phyloP scores from a whole-genome alignment of 1,140 invertebrate species.

The Cardiocondyla obscurior region DNA sequence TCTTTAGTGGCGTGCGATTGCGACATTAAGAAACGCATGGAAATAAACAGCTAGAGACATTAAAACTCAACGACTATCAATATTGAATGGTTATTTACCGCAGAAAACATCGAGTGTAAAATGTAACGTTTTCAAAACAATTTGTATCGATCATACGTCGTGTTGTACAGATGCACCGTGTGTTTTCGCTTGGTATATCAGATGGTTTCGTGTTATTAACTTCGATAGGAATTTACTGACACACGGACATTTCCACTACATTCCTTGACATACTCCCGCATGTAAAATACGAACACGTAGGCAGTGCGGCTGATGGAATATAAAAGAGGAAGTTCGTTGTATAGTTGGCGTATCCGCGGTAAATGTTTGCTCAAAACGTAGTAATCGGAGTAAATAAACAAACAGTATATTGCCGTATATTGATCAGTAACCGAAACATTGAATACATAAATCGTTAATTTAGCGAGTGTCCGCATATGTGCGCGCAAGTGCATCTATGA shows the following conservation, averaged over 20 bases:
- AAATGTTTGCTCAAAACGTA: slow-evolving; percentile 33
- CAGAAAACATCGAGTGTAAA: background rate
- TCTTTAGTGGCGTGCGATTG: background rate
- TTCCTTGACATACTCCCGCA: slow-evolving; percentile 11
- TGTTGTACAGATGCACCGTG: background rate
- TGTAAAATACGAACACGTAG: slow-evolving; percentile 7
- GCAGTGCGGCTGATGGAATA: slow-evolving; percentile 35
- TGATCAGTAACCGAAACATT: slow-evolving; percentile 45
- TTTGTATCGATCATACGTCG: background rate
- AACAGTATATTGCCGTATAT: slow-evolving; percentile 26
- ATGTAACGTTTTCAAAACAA: slow-evolving; percentile 18
- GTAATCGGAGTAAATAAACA: slow-evolving; percentile 49
- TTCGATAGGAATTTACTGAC: slow-evolving; percentile 16
- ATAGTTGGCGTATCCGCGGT: background rate
- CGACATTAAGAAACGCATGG: background rate
- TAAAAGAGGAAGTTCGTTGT: slow-evolving; percentile 45
- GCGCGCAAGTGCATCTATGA: slow-evolving; percentile 3
- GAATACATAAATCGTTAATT: slow-evolving; percentile 55
- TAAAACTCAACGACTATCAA: background rate
- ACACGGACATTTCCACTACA: slow-evolving; percentile 5
- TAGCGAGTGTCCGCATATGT: slow-evolving; percentile 6
- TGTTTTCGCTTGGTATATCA: slow-evolving; percentile 6
- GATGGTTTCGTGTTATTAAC: slow-evolving; percentile 10
- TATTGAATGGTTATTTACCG: background rate
- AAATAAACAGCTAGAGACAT: background rate